These are phyloP conservation scores for Danionella cerebrum DNA, from an alignment of 2,113 vertebrate species.

Conservation along the genomic window DNA sequence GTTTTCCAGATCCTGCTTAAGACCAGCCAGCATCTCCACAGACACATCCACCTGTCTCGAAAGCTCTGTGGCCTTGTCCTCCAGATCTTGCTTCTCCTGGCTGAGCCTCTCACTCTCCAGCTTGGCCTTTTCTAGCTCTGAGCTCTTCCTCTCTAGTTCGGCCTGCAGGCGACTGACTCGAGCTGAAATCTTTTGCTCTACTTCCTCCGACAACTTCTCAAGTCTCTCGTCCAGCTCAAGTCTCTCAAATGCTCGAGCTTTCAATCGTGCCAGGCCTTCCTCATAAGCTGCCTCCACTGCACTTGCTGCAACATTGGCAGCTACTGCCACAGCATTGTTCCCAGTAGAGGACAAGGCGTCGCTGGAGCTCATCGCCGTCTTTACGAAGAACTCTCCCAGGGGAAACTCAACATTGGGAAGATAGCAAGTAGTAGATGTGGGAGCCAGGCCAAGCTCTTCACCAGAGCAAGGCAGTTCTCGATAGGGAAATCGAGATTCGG, in stretches of 20 bases:
- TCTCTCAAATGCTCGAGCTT: slow-evolving; percentile 88
- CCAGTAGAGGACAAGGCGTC: slow-evolving; percentile 63
- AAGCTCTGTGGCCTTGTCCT: slow-evolving; percentile 86
- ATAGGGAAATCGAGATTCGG: slow-evolving; percentile 72
- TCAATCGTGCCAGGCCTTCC: slow-evolving; percentile 88
- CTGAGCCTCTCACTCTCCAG: slow-evolving; percentile 83
- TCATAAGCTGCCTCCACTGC: slow-evolving; percentile 86
- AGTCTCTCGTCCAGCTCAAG: slow-evolving; percentile 89
- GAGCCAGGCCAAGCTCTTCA: slow-evolving; percentile 64
- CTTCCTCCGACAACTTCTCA: slow-evolving; percentile 93
- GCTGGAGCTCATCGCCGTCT: slow-evolving; percentile 77
- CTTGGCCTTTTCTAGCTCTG: slow-evolving; percentile 90
- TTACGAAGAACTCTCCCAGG: slow-evolving; percentile 81
- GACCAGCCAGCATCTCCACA: slow-evolving; percentile 93
- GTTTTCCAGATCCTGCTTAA: slow-evolving; percentile 95
- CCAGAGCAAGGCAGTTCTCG: slow-evolving; percentile 67
- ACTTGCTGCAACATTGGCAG: slow-evolving; percentile 73
- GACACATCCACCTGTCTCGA: slow-evolving; percentile 96
- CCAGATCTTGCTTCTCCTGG: slow-evolving; percentile 91
- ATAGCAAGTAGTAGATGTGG: slow-evolving; percentile 69
- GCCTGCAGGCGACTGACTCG: slow-evolving; percentile 91
- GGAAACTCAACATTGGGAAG: slow-evolving; percentile 94
- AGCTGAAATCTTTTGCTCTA: slow-evolving; percentile 93
- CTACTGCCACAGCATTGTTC: slow-evolving; percentile 73
- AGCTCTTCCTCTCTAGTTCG: slow-evolving; percentile 90